Conservation (phyloP, 30 jellyfish, hydroid and myxozoan genomes). For the Phacellophora camtschatica region DNA sequence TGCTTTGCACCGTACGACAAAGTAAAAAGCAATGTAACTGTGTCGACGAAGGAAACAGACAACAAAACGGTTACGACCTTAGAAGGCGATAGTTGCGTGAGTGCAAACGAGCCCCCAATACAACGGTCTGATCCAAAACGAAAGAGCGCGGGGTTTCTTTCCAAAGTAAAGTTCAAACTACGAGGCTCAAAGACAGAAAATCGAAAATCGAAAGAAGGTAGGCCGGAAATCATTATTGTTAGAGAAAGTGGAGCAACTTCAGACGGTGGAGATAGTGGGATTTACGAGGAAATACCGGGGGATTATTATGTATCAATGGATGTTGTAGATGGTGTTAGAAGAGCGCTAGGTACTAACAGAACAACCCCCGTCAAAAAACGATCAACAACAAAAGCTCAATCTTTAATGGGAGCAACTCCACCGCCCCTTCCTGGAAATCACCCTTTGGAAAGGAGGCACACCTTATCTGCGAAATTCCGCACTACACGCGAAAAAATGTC, state of each 20-base stretch:
- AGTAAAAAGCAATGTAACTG: background rate
- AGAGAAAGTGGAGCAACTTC: constrained; percentile 57
- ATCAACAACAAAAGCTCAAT: constrained; percentile 16
- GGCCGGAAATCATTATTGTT: constrained; percentile 50
- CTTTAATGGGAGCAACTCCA: constrained; percentile 68
- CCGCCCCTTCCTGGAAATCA: constrained; percentile 94
- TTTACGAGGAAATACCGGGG: constrained; percentile 69
- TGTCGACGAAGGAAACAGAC: background rate
- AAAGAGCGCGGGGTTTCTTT: constrained; percentile 42
- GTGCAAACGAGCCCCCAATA: constrained; percentile 7
- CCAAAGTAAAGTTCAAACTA: constrained; percentile 24
- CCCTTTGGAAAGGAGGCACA: constrained; percentile 69
- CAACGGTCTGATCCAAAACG: constrained; percentile 9
- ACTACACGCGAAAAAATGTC: background rate
- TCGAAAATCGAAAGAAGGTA: background rate
- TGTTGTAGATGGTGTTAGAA: constrained; percentile 52
- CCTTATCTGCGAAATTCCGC: background rate
- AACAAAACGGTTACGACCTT: background rate
- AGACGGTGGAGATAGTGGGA: constrained; percentile 68
- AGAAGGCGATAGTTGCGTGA: background rate
- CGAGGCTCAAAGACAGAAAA: constrained; percentile 16
- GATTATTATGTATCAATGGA: constrained; percentile 66
- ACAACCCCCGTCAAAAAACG: constrained; percentile 9
- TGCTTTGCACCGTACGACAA: constrained; percentile 36
- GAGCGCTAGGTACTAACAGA: constrained; percentile 20